These are phyloP conservation scores for Siniperca chuatsi DNA, from an alignment of 2,113 vertebrate genomes.

Conservation along the genomic window DNA sequence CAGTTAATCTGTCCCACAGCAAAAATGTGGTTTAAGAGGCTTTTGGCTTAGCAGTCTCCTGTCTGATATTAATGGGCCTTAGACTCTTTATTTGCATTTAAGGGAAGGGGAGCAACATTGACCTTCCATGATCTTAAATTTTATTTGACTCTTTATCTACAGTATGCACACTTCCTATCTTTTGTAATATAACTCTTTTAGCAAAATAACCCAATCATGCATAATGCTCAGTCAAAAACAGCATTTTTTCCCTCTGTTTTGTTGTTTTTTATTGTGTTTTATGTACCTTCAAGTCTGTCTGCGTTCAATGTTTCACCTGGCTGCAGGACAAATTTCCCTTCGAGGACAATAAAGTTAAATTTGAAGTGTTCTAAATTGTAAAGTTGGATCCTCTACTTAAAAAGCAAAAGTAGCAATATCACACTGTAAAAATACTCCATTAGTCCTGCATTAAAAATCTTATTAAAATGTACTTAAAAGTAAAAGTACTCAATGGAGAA, in stretches of 20 bases:
- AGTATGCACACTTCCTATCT: background rate
- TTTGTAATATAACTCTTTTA: background rate
- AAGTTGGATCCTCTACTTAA: background rate
- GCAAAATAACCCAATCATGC: background rate
- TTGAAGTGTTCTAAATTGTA: background rate
- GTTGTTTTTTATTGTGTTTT: background rate
- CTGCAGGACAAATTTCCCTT: background rate
- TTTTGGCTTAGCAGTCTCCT: constrained; percentile 46
- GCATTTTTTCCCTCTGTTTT: background rate
- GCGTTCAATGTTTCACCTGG: background rate
- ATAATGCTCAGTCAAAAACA: background rate
- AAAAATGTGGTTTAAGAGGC: constrained; percentile 49
- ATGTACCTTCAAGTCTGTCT: background rate
- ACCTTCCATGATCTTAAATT: constrained; percentile 19
- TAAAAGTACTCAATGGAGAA: background rate
- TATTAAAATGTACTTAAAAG: background rate
- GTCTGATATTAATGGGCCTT: constrained; percentile 28
- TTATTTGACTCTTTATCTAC: background rate
- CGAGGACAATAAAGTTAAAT: background rate
- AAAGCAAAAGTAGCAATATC: background rate
- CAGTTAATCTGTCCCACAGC: constrained; percentile 56
- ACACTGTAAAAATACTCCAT: background rate
- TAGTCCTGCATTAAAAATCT: background rate
- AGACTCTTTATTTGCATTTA: constrained; percentile 25
- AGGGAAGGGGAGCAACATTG: background rate